These are phyloP conservation scores for Oasisia sp. DNA, from an alignment of 2,888 invertebrate species.

Conservation along the genomic window DNA sequence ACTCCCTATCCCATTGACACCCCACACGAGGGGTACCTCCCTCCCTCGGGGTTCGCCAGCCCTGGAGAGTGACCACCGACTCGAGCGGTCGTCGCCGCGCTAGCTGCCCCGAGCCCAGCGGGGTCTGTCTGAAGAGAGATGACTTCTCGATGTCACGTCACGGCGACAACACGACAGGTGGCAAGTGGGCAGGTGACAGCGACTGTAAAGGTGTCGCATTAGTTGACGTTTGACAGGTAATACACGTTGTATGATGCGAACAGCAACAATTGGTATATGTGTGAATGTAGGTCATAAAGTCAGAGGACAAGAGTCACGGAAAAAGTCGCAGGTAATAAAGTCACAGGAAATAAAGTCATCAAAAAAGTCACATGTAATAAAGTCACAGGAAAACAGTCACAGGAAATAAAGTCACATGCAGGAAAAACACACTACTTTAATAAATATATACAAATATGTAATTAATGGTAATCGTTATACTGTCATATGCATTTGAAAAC, in stretches of 20 bases:
- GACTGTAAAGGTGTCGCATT: constrained; percentile 6
- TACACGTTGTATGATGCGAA: not conserved
- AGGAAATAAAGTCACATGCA: too few species aligned
- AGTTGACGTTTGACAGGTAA: not conserved
- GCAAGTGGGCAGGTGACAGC: constrained; percentile 6
- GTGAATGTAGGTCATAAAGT: too few species aligned
- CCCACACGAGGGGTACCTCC: not conserved
- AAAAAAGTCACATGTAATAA: too few species aligned
- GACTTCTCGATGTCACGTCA: not conserved
- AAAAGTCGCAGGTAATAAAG: too few species aligned
- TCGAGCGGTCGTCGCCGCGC: not conserved
- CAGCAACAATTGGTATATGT: not conserved
- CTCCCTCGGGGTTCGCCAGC: not conserved
- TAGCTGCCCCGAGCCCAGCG: not conserved
- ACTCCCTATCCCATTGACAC: not conserved
- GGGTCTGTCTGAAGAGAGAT: not conserved
- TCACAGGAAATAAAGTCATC: too few species aligned
- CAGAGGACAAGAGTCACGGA: too few species aligned
- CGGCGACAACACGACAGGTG: not conserved
- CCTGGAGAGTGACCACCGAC: not conserved
- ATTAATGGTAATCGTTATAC: too few species aligned
- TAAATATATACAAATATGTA: too few species aligned
- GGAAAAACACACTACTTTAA: too few species aligned
- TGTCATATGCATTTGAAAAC: too few species aligned
- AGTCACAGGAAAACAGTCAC: too few species aligned